These are phyloP conservation scores for Sphaerophoria rueppellii DNA, from an alignment of 2,888 invertebrate species.

Conservation along the genomic window DNA sequence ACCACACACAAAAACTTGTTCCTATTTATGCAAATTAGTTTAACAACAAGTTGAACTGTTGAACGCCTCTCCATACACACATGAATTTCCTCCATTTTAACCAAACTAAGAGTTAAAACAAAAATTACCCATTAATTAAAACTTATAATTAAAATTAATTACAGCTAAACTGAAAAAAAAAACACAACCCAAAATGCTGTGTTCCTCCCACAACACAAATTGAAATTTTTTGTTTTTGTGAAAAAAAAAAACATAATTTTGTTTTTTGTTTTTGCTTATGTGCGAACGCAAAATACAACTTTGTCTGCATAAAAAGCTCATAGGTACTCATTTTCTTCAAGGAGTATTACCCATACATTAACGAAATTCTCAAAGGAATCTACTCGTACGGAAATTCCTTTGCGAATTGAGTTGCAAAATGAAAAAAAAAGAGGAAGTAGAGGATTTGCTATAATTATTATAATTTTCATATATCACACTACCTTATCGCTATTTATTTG, in stretches of 20 bases:
- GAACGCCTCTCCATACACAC: not conserved
- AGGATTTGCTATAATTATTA: no score
- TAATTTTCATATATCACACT: no score
- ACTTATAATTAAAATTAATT: constrained; percentile 70
- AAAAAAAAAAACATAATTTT: constrained; percentile 38
- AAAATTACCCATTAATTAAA: constrained; percentile 60
- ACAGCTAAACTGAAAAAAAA: constrained; percentile 33
- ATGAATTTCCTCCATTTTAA: not conserved
- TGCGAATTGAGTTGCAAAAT: constrained; percentile 16
- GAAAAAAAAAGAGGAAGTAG: not conserved
- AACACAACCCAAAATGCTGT: constrained; percentile 22
- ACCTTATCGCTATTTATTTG: no score
- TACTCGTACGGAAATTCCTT: constrained; percentile 16
- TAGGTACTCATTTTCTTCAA: not conserved
- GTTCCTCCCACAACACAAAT: constrained; percentile 42
- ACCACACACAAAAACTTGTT: constrained; percentile 12
- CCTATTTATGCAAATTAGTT: constrained; percentile 36
- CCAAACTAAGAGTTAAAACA: not conserved
- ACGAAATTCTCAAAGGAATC: constrained; percentile 6
- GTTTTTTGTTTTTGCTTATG: not conserved
- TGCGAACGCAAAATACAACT: not conserved
- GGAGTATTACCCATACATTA: not conserved
- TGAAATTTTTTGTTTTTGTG: constrained; percentile 39
- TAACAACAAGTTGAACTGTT: constrained; percentile 24
- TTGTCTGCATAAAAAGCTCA: not conserved